phyloP scores from a whole-genome alignment of 2,797 vertebrate species.

The Nasua narica region DNA sequence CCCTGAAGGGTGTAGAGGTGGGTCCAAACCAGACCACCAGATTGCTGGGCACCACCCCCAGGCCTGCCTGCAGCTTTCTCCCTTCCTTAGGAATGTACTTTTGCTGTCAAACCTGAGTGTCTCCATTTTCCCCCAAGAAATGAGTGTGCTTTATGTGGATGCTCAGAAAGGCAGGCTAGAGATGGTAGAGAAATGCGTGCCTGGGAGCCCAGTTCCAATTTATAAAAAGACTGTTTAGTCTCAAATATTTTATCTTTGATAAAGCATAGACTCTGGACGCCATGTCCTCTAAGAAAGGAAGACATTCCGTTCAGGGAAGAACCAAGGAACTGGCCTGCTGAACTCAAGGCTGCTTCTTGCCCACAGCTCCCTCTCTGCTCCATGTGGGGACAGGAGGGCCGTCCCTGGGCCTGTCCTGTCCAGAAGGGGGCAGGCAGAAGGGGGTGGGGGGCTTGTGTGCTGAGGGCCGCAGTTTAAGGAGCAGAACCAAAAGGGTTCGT shows the following conservation, averaged over 20 bases:
- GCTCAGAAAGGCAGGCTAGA: background rate
- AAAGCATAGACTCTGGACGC: background rate
- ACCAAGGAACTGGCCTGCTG: background rate
- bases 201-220: background rate
- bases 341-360: background rate
- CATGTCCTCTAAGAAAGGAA: background rate
- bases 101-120: background rate
- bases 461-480: background rate
- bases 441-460: rapidly evolving
- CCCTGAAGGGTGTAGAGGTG: background rate
- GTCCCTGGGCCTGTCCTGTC: background rate
- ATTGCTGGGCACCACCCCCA: background rate
- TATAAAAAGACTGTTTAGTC: constrained; percentile 70
- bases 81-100: background rate
- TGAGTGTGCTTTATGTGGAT: rapidly evolving
- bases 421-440: background rate
- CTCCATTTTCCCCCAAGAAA: background rate
- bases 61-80: background rate
- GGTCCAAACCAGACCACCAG: background rate
- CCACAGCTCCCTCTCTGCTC: background rate
- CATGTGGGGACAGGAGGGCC: background rate
- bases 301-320: background rate
- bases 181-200: background rate
- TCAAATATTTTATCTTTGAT: constrained; percentile 38
- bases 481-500: background rate